These are phyloP conservation scores for Phalacrocorax brasilianus DNA, from an alignment of 2,113 vertebrate species.

Conservation along the genomic window DNA sequence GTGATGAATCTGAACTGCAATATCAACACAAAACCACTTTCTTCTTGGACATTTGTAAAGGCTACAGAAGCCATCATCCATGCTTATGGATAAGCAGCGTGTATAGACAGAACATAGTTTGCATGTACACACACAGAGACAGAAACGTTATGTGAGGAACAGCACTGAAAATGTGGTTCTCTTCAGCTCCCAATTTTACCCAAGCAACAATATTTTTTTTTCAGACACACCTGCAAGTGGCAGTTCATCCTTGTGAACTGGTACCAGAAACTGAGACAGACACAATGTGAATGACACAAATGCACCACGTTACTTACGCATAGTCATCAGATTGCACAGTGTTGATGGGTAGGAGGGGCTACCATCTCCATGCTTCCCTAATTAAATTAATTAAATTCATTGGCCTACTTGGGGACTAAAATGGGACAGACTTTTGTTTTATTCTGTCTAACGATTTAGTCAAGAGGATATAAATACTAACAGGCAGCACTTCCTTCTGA, in stretches of 20 bases:
- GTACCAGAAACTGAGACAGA: not conserved
- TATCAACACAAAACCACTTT: not conserved
- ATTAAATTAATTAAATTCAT: not conserved
- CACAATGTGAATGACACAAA: not conserved
- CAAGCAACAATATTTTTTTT: not conserved
- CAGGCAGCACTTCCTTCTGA: not conserved
- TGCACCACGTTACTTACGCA: accelerated
- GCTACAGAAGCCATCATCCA: not conserved
- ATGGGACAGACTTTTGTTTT: not conserved
- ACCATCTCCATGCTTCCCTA: not conserved
- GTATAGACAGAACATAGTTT: not conserved
- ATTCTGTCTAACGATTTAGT: not conserved
- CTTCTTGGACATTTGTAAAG: not conserved
- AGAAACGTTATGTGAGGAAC: not conserved
- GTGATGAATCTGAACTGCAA: not conserved
- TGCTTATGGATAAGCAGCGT: not conserved
- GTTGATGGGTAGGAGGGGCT: not conserved
- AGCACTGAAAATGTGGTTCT: not conserved
- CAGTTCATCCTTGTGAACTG: not conserved
- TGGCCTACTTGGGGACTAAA: not conserved
- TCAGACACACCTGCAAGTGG: not conserved
- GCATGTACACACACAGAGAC: not conserved
- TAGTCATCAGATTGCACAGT: not conserved
- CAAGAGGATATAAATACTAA: not conserved
- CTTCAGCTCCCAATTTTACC: not conserved